Evolutionary conservation across 2,113 vertebrate species (phyloP).

Genomic region (Telmatochromis bifrenatus): DNA sequence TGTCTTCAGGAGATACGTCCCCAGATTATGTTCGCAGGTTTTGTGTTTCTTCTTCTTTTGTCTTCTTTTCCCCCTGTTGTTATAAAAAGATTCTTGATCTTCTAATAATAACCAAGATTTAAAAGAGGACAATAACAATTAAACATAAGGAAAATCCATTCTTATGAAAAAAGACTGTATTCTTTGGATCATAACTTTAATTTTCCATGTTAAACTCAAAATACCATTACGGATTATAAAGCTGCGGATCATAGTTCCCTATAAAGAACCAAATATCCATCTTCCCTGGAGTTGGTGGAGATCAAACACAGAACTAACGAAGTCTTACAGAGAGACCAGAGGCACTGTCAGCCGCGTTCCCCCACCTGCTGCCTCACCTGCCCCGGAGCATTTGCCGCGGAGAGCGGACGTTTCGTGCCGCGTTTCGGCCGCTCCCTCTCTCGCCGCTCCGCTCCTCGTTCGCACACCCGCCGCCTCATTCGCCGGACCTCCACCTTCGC

Average conservation of each 20-base stretch:
- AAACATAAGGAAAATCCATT: neutral
- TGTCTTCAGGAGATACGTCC: neutral
- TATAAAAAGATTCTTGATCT: neutral
- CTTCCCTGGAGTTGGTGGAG: neutral
- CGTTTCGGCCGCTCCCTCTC: no score
- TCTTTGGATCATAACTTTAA: neutral
- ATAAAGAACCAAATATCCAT: neutral
- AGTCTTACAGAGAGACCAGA: neutral
- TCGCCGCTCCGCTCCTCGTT: no score
- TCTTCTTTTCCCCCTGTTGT: rapidly evolving
- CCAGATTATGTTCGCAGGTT: neutral
- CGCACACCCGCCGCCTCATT: no score
- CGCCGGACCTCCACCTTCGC: no score
- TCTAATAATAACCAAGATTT: neutral
- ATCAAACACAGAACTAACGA: neutral
- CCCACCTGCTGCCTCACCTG: no score
- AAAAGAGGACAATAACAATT: neutral
- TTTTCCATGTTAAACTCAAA: neutral
- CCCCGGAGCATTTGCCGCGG: no score
- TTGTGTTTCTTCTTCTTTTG: neutral
- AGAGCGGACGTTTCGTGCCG: no score
- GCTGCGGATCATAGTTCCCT: neutral
- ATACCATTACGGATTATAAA: neutral
- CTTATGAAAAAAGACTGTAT: neutral
- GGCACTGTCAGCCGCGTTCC: no score